Percentiles rank a stretch among this genome's conserved stretches.
Evolutionary conservation across 2,797 vertebrate species (phyloP).

Genomic region (Sphenopsis melanotis): DNA sequence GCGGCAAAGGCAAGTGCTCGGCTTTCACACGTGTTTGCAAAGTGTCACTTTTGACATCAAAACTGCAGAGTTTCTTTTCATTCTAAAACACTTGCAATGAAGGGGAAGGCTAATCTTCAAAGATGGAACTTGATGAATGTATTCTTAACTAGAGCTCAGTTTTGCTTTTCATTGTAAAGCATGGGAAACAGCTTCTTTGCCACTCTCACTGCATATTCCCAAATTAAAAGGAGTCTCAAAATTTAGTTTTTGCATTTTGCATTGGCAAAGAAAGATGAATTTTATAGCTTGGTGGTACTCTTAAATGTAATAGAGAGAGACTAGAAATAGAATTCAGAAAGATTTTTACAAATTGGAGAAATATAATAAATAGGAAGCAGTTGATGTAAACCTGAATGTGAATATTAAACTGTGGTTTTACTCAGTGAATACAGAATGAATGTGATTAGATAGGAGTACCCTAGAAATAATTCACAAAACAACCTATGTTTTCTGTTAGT

Average conservation of each 20-base stretch:
- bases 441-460: neutral
- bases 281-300: neutral
- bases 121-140: neutral
- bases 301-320: neutral
- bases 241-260: neutral
- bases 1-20: constrained; percentile 86
- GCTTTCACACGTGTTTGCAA: neutral
- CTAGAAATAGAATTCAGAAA: neutral
- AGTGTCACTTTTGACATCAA: constrained; percentile 21
- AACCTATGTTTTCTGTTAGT: neutral
- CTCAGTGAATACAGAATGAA: neutral
- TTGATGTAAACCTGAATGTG: neutral
- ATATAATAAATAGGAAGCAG: neutral
- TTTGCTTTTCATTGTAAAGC: neutral
- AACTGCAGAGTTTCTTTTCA: neutral
- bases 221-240: neutral
- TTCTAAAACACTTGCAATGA: neutral
- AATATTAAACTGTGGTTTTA: neutral
- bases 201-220: neutral
- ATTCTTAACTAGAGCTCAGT: neutral
- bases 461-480: neutral
- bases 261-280: neutral
- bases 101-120: neutral
- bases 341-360: neutral
- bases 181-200: neutral